Conservation (phyloP, 2,797 vertebrate genomes). For the Antennarius maculatus region DNA sequence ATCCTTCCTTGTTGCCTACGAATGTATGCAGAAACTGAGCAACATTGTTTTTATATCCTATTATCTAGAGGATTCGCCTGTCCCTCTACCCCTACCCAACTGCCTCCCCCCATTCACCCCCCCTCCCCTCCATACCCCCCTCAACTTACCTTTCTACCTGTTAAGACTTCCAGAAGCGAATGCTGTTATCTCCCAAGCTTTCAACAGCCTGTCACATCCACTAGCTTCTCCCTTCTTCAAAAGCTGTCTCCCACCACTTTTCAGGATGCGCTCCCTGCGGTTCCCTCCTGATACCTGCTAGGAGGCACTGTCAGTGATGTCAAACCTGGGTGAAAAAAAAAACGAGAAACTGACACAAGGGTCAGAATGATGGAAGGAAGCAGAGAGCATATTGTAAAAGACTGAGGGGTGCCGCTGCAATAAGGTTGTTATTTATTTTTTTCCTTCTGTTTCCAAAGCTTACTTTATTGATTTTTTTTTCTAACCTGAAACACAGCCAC, state of each 20-base stretch:
- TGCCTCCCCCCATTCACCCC: background rate
- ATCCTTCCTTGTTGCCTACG: slow-evolving; percentile 33
- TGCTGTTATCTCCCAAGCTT: slow-evolving; percentile 75
- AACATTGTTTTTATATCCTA: slow-evolving; percentile 66
- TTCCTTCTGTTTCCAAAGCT: slow-evolving; percentile 57
- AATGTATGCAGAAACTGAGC: slow-evolving; percentile 52
- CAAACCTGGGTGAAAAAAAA: slow-evolving; percentile 48
- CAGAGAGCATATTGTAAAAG: slow-evolving; percentile 53
- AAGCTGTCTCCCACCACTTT: slow-evolving; percentile 62
- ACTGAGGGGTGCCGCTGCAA: slow-evolving; percentile 50
- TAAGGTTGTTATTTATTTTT: slow-evolving; percentile 59
- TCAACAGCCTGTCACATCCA: slow-evolving; percentile 78
- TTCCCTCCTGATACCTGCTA: slow-evolving; percentile 56
- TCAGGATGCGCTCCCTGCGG: slow-evolving; percentile 61
- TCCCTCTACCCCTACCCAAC: slow-evolving; percentile 40
- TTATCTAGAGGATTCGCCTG: slow-evolving; percentile 64
- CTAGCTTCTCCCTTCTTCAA: slow-evolving; percentile 67
- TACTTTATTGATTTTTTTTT: slow-evolving; percentile 75
- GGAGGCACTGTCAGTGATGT: slow-evolving; percentile 61
- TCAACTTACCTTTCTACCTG: slow-evolving; percentile 60
- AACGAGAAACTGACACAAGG: slow-evolving; percentile 40
- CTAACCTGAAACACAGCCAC: slow-evolving; percentile 71
- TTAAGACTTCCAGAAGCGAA: slow-evolving; percentile 65
- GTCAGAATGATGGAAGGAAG: slow-evolving; percentile 62
- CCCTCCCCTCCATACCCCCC: background rate